These are phyloP conservation scores for Heliothis peltigera DNA, from an alignment of 2,888 invertebrate species.

Conservation along the genomic window DNA sequence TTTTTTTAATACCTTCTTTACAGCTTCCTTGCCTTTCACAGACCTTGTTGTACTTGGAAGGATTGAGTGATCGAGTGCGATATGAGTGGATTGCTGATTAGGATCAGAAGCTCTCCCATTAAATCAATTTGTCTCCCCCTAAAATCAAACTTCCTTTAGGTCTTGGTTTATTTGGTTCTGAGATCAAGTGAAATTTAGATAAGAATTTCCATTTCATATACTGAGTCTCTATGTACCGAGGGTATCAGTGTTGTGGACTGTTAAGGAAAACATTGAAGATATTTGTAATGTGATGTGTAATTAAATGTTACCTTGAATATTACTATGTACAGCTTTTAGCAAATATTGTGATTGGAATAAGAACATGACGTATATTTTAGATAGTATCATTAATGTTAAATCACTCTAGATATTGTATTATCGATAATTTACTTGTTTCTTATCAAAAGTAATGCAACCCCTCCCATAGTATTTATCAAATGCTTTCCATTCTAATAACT, in stretches of 20 bases:
- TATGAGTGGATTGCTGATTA: too few relatives aligned
- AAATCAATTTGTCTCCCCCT: neutral
- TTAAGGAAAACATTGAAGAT: slow-evolving; percentile 22
- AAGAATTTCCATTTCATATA: too few relatives aligned
- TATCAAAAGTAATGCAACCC: slow-evolving; percentile 25
- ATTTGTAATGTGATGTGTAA: slow-evolving; percentile 20
- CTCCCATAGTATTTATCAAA: slow-evolving; percentile 18
- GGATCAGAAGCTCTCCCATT: neutral
- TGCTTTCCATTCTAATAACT: slow-evolving; percentile 17
- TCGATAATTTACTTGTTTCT: slow-evolving; percentile 1
- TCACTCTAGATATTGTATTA: slow-evolving; percentile 19
- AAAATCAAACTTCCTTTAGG: neutral
- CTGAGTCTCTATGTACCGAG: slow-evolving; percentile 5
- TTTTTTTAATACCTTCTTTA: neutral
- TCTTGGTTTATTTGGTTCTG: too few relatives aligned
- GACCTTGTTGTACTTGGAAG: too few relatives aligned
- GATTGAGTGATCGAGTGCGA: too few relatives aligned
- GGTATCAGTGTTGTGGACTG: slow-evolving; percentile 1
- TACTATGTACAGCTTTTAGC: neutral
- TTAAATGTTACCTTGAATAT: slow-evolving; percentile 12
- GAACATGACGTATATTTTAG: neutral
- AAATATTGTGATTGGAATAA: slow-evolving; percentile 29
- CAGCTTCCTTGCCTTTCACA: too few relatives aligned
- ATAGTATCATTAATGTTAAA: slow-evolving; percentile 29
- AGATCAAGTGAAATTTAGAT: neutral